Evolutionary conservation across 1,140 invertebrate species (phyloP).

Genomic region (Microvelia longipes): DNA sequence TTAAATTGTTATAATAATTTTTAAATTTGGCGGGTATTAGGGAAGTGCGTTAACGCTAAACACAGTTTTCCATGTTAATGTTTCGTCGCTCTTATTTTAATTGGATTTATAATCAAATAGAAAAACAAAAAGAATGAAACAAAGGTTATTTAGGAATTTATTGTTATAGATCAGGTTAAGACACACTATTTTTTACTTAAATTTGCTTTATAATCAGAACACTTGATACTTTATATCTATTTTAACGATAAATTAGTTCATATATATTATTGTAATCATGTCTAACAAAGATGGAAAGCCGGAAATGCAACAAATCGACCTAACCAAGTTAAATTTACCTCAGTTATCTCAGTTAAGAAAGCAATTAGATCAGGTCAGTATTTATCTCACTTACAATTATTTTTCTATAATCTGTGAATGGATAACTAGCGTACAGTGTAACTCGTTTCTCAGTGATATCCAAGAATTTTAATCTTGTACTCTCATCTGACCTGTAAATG

Average conservation of each 20-base stretch:
- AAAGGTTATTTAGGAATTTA: no score
- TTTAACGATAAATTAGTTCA: background rate
- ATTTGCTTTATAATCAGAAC: background rate
- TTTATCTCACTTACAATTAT: background rate
- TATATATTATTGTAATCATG: conserved; percentile 21
- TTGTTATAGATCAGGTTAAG: background rate
- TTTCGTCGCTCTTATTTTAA: no score
- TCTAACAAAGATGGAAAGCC: conserved; percentile 37
- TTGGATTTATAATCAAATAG: no score
- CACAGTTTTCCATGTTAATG: no score
- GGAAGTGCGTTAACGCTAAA: no score
- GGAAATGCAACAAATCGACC: conserved; percentile 54
- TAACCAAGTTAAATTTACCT: conserved; percentile 56
- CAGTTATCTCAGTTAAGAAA: conserved; percentile 68
- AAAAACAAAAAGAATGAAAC: no score
- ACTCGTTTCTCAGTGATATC: no score
- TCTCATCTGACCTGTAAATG: no score
- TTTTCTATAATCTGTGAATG: background rate
- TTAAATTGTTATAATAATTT: no score
- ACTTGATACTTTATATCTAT: background rate
- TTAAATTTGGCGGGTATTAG: no score
- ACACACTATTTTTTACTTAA: background rate
- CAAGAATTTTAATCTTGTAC: no score
- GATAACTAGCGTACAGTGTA: no score
- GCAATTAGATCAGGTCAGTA: conserved; percentile 63